phyloP scores from a whole-genome alignment of 2,888 invertebrate genomes.

The Lydus trimaculatus region DNA sequence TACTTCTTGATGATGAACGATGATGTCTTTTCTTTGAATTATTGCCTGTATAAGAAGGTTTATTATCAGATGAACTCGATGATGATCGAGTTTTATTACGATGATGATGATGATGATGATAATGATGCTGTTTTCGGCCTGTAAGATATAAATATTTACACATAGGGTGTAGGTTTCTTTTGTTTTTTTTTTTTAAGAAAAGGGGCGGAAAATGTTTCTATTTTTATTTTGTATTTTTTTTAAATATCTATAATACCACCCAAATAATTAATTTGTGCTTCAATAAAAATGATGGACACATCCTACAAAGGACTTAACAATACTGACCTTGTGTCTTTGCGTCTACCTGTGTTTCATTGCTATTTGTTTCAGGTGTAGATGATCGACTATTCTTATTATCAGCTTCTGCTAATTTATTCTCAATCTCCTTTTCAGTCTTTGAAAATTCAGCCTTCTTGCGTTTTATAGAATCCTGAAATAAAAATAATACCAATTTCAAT shows the following conservation, averaged over 20 bases:
- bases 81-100: conserved; percentile 31
- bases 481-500: conserved; percentile 12
- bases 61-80: conserved; percentile 37
- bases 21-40: conserved; percentile 31
- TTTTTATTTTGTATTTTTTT: neutral
- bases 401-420: conserved; percentile 71
- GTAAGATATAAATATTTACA: conserved; percentile 23
- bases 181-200: neutral
- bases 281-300: neutral
- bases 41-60: conserved; percentile 26
- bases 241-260: neutral
- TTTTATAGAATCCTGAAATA: conserved; percentile 61
- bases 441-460: conserved; percentile 74
- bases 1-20: conserved; percentile 28
- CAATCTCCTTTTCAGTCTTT: conserved; percentile 79
- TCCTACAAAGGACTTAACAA: conserved; percentile 20
- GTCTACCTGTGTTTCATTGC: conserved; percentile 60
- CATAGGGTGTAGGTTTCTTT: neutral
- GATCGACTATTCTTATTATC: conserved; percentile 59
- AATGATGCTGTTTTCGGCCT: conserved; percentile 31
- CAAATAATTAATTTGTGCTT: neutral
- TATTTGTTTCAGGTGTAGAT: conserved; percentile 59
- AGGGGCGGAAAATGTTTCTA: too few species aligned
- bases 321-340: conserved; percentile 57
- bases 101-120: conserved; percentile 14